Evolutionary conservation across 1,140 invertebrate species (phyloP), one percentile per base, ranked within the genome.

Genomic region (Lineus longissimus): DNA sequence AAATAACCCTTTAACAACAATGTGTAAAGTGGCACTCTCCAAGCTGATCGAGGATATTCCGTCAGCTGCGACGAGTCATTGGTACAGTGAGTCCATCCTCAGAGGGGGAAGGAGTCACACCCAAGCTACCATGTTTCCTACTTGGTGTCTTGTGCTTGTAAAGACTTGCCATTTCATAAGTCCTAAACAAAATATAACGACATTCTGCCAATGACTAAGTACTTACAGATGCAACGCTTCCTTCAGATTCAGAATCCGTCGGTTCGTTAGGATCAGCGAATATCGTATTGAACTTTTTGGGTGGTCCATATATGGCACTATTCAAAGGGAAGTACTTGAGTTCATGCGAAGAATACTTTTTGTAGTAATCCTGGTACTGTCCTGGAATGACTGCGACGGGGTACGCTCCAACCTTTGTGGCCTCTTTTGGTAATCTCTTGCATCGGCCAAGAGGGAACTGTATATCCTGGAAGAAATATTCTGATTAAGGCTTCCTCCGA

Each of bases 351-450:
- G 86, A 85, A 73, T 88, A 90, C 78, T 61, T 75, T 65, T 70
- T 78, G 80, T 91, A 97, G 80, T 87, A 87, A 79, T 96, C 92
- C 64, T 90, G 90, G 82, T 89, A 97, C 82, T 98, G 95, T 61
- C 94, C 95, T 23, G 94, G 93, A 67, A 98, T 88, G 55, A 97
- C 82, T 33, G 94, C 87, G 29, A 97, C 87, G 22, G 95, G 95
- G 84, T 96, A 97, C 79, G 89, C 82, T 61, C 88, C 89, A n/a
- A 86, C 71, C 76, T 85, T 85, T 2, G 83, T 83, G 40, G 80
- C 69, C 17, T 84, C 74, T 56, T 84, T 79, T 31, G 84, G 73
- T 64, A 86, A 78, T 54, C 71, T 75, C 19, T 64, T 66, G 61
- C 63, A 76, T 36, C 72, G 75, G 2, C 70, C 70, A 47, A 85